phyloP scores from a whole-genome alignment of 2,113 vertebrate species.

The Diadophis punctatus region DNA sequence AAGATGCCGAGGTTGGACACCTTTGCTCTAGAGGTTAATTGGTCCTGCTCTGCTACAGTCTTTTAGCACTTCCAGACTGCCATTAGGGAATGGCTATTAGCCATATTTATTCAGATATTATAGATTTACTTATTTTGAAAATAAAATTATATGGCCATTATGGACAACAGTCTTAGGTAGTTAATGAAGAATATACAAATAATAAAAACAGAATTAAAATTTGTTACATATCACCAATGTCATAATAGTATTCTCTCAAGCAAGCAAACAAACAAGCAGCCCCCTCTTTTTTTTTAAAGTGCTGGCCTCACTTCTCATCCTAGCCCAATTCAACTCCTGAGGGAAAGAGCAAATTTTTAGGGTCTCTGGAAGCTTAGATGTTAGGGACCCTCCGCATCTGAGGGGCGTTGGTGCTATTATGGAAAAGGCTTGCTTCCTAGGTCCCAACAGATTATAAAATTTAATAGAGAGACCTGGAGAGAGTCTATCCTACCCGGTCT shows the following conservation, averaged over 20 bases:
- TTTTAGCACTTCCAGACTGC: neutral
- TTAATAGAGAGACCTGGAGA: neutral
- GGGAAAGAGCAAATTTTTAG: neutral
- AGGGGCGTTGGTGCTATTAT: neutral
- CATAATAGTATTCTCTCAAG: neutral
- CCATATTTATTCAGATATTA: neutral
- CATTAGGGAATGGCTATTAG: neutral
- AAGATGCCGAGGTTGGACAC: neutral
- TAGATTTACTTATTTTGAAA: neutral
- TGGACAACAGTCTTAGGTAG: neutral
- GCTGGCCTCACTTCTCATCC: neutral
- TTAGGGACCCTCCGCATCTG: neutral
- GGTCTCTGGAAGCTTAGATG: neutral
- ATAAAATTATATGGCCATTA: neutral
- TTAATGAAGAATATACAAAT: neutral
- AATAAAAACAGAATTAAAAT: neutral
- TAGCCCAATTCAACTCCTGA: neutral
- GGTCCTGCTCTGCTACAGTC: neutral
- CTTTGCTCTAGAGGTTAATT: neutral
- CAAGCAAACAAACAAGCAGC: neutral
- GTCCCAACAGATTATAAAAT: neutral
- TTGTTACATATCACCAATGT: neutral
- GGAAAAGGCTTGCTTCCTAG: neutral
- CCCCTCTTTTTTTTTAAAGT: neutral
- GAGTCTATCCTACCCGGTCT: neutral